Evolutionary conservation across 2,888 invertebrate genomes (phyloP), one percentile per base, ranked within the genome.

Genomic region (Yponomeuta malinellus): DNA sequence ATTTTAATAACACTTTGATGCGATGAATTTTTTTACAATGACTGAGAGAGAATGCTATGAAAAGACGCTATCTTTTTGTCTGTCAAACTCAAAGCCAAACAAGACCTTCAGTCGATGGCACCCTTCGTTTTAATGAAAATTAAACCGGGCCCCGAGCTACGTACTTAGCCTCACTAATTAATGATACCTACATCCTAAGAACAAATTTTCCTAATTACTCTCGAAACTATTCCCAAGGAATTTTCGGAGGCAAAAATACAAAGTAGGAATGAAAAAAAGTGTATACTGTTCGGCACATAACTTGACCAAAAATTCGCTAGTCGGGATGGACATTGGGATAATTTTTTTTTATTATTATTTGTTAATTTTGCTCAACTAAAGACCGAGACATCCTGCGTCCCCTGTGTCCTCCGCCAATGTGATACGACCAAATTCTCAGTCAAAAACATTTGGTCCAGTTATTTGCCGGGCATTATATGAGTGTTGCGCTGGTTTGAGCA

Each of bases 121-220:
- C 6, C 43, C 43, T 67, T 67, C 37, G 6, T 67, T 67, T 43
- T 67, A 43, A 67, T 67, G 67, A 67, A 67, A 67, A 67, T 37
- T 52, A 52, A 52, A 52, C 2, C 52, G 52, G 52, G 52, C 52
- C 2, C 52, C 2, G 52, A 12, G 52, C 52, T 10, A 52, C 52
- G 10, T 52, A 52, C 52, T 12, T 52, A 52, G 10, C 12, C 12
- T 52, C 12, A 12, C 52, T 52, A 4, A 52, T 52, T 52, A 52
- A 52, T 12, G 52, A 52, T 52, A 52, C 10, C 12, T 37, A 37
- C 37, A 37, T 5, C 37, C 37, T 52, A 52, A 52, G 52, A 4
- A 52, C 10, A 10, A 12, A 52, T 52, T 52, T 52, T 52, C 10
- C 2, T 52, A 52, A 52, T 52, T 52, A 52, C 8, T 9, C 10